A percentile compares a stretch with the other conserved stretches of the same genome.
phyloP scores from a whole-genome alignment of 2,888 invertebrate species.

The Taphrorychus bicolor region DNA sequence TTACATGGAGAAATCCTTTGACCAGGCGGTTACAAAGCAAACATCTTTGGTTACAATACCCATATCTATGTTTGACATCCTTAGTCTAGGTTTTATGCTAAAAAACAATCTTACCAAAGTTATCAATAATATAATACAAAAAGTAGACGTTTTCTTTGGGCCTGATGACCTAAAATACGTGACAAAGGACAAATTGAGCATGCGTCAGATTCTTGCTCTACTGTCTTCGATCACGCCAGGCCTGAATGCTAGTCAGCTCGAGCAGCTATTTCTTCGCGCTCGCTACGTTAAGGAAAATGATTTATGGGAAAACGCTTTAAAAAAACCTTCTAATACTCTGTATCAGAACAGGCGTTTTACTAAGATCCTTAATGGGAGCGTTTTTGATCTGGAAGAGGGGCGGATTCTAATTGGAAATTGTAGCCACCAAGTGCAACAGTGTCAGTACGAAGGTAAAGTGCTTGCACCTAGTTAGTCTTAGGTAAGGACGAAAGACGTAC shows the following conservation, averaged over 20 bases:
- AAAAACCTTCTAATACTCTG: conserved; percentile 12
- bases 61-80: conserved; percentile 13
- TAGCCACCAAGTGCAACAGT: conserved; percentile 16
- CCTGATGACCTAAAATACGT: background rate
- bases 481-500: background rate
- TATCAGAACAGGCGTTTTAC: background rate
- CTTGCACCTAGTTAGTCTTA: background rate
- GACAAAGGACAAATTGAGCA: background rate
- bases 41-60: background rate
- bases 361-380: background rate
- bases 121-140: conserved; percentile 15
- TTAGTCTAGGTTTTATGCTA: conserved; percentile 14
- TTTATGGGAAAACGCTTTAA: too few species aligned
- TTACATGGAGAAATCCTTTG: too few species aligned
- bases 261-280: background rate
- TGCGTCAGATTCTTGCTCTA: conserved; percentile 7
- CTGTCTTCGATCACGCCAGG: background rate
- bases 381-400: conserved; percentile 25
- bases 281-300: too few species aligned
- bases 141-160: conserved; percentile 11
- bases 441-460: conserved; percentile 30
- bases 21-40: too few species aligned
- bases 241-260: background rate
- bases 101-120: conserved; percentile 21
- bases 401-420: conserved; percentile 24